phyloP scores from a whole-genome alignment of 2,797 vertebrate species.

The Macrochelys suwanniensis region DNA sequence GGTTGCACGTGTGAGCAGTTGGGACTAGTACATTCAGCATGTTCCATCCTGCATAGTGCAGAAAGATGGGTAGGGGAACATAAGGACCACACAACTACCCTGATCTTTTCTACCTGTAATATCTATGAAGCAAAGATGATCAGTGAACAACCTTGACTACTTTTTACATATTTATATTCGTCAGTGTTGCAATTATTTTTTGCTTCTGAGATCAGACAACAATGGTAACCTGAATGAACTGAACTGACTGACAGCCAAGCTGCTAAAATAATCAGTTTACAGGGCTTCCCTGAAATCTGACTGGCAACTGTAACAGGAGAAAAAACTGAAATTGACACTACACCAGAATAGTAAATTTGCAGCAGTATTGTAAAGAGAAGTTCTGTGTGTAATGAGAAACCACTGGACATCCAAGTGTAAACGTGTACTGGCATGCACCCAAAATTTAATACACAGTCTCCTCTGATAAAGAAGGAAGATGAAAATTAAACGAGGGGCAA shows the following conservation, averaged over 20 bases:
- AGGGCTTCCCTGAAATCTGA: background rate
- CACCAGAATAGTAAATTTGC: background rate
- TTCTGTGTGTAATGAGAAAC: background rate
- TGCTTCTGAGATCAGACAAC: background rate
- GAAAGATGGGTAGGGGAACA: background rate
- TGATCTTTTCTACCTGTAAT: background rate
- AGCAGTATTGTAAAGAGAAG: background rate
- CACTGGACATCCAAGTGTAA: background rate
- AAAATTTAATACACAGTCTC: background rate
- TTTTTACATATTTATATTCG: background rate
- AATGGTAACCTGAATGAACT: background rate
- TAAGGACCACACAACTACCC: background rate
- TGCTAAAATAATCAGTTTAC: background rate
- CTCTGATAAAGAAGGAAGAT: conserved; percentile 17
- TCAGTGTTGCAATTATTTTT: background rate
- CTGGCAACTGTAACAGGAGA: background rate
- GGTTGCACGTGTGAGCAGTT: background rate
- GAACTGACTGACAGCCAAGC: background rate
- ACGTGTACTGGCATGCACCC: conserved; percentile 4
- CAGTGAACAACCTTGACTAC: background rate
- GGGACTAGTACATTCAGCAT: background rate
- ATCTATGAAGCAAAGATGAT: background rate
- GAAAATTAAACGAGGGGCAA: background rate
- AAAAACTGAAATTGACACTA: background rate
- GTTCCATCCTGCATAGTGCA: rapidly evolving